Evolutionary conservation across 2,888 invertebrate species (phyloP), one percentile per base, ranked within the genome.

Genomic region (Philereme vetulata): DNA sequence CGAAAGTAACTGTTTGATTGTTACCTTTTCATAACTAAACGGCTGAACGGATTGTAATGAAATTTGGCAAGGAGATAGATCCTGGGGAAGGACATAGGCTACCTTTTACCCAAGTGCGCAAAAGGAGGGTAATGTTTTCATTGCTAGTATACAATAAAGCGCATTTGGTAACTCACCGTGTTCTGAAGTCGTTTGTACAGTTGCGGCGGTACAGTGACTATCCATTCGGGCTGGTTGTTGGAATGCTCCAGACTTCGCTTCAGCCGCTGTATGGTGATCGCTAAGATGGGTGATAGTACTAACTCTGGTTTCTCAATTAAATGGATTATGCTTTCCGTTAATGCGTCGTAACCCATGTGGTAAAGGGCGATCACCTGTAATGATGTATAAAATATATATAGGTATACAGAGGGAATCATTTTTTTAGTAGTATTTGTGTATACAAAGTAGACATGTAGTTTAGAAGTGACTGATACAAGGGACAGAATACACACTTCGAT

Each of bases 181-280:
- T 90, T 92, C 72, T 96, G 95, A 63, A 98, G 89, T 88, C 97
- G 97, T 70, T 94, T 94, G 47, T 96, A 94, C 0, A 98, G 88
- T 34, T 95, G 93, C 4, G 97, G 96, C 60, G 96, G 96, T 66
- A 97, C 93, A 5, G 95, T 94, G 0, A 96, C 95, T 47, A 97
- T 93, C 88, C 90, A 89, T 94, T 95, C 81, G 91, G 94, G 69
- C 93, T 94, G 72, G 94, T 93, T 78, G 89, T 86, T 65, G 84
- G 94, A 62, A 94, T 93, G 72, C 87, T 94, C 71, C 90, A 93
- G 71, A 95, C 93, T 94, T 48, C 95, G 93, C 80, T 95, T 94
- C 62, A 98, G 85, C 67, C 98, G 93, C 78, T 96, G 95, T 5
- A 96, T 97, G n/a, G 96, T 96, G 56, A 98, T 94, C 34, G 95